A percentile compares a stretch with the other conserved stretches of the same genome.
These are phyloP conservation scores for Prionace glauca DNA, from an alignment of 2,797 vertebrate genomes.

Conservation along the genomic window DNA sequence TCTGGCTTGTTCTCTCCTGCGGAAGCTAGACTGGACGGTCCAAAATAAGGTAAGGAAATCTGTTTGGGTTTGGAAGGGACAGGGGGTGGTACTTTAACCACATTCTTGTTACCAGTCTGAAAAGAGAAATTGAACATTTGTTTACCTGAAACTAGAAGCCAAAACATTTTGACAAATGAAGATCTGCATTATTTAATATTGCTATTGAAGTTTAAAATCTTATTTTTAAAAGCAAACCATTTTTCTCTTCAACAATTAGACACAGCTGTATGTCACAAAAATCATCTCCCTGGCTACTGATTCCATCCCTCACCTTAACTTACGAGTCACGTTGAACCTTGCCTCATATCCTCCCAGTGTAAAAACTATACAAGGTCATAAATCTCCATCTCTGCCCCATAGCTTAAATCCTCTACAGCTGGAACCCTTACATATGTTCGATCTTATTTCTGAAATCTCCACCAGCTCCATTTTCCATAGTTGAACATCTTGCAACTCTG, in stretches of 20 bases:
- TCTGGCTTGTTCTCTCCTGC: conserved; percentile 54
- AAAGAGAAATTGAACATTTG: conserved; percentile 44
- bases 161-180: not conserved
- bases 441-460: not conserved
- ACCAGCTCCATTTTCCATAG: not conserved
- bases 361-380: not conserved
- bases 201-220: not conserved
- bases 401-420: not conserved
- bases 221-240: not conserved
- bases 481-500: not conserved
- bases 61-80: conserved; percentile 93
- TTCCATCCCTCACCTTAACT: not conserved
- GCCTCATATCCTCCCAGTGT: not conserved
- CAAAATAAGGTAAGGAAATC: conserved; percentile 67
- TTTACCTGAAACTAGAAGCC: not conserved
- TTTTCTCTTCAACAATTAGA: not conserved
- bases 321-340: not conserved
- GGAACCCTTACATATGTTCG: not conserved
- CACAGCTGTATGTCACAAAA: not conserved
- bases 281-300: not conserved
- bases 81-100: conserved; percentile 87
- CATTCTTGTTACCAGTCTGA: conserved; percentile 67
- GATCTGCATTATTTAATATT: not conserved
- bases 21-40: conserved; percentile 54
- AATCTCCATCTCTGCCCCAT: not conserved